Evolutionary conservation across 2,113 vertebrate species (phyloP), one percentile per base, ranked within the genome.

Genomic region (Lagopus muta): DNA sequence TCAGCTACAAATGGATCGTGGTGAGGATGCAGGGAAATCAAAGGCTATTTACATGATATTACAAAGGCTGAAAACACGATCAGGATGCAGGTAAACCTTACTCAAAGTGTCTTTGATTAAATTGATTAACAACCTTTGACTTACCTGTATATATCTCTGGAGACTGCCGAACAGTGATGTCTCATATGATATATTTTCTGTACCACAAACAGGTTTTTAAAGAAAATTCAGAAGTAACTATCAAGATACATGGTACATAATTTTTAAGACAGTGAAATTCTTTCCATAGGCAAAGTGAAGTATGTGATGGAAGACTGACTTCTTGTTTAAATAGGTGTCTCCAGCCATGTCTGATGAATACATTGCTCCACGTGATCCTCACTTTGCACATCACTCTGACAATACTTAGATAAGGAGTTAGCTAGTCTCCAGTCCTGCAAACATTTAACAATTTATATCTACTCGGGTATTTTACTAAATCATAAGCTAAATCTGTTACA

Each of bases 291-390:
- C 74, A 84, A 45, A 66, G 65, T 70, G 43, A 81, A 80, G 25
- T 77, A 65, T 24, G 21, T 61, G 64, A 73, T 70, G 55, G 70
- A 61, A 80, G 82, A 91, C 70, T 81, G 78, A 84, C 78, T 93
- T 70, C 52, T 85, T 92, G 71, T 83, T 93, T 76, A 86, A 89
- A 82, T 50, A 89, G 73, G 54, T 93, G 81, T 34, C 81, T 89
- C 69, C 58, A 81, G 22, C 54, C 60, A 32, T 64, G 38, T 83
- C 74, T 89, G 88, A 77, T 82, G 60, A 90, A 82, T 88, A 27
- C 47, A 34, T 38, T 85, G 40, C 64, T 94, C 45, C 38, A 92
- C 77, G 82, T 43, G 32, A 77, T 70, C 60, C 58, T 50, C 7
- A 19, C 81, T 91, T 86, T 83, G 76, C 50, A 89, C 36, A 66